Base-by-base conservation (phyloP, 2,888 invertebrate species). In the Strigamia maritima region DNA sequence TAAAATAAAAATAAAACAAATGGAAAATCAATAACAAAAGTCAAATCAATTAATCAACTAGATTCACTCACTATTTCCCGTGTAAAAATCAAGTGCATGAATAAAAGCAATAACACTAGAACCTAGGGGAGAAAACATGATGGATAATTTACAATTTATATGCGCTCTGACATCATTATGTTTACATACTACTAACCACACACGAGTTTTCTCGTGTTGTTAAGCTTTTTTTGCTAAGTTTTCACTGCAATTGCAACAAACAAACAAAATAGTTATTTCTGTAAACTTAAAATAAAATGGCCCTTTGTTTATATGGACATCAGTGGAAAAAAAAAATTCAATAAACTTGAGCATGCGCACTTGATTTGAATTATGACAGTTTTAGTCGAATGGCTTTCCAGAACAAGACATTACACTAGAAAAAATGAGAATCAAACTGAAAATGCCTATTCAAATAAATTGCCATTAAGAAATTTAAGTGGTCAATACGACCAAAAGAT, bases 401-500 rank as follows among this genome's bases (percentile, higher is more conserved):
- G 70, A 26, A 28, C 28, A 16, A 70, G 70, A 12, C 70, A 14
- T 70, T 26, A 24, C 12, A 70, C 1, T 14, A 16, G 26, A 65
- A 70, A 70, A 70, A 26, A 16, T 14, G 26, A 28, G 16, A 28
- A 28, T 70, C 26, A n/a, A 54, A 70, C 28, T 70, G 28, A 70
- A 35, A 70, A 70, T 70, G 70, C 70, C 70, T 26, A 70, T 70
- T 70, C 26, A 70, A 70, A 70, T 70, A 28, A 70, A 70, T 24
- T 26, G 70, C 70, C n/a, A 70, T 70, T 70, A 70, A 70, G 70
- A 70, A 70, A 70, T 70, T 70, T 28, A 70, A 70, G 70, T 70
- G 70, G 70, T 70, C 70, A 70, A 70, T 70, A 70, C 28, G 70
- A 70, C 70, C 28, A n/a, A 70, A 70, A 70, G 70, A 70, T 70